Evolutionary conservation across 2,113 vertebrate genomes (phyloP), one percentile per base, ranked within the genome.

Genomic region (Delphinus delphis): DNA sequence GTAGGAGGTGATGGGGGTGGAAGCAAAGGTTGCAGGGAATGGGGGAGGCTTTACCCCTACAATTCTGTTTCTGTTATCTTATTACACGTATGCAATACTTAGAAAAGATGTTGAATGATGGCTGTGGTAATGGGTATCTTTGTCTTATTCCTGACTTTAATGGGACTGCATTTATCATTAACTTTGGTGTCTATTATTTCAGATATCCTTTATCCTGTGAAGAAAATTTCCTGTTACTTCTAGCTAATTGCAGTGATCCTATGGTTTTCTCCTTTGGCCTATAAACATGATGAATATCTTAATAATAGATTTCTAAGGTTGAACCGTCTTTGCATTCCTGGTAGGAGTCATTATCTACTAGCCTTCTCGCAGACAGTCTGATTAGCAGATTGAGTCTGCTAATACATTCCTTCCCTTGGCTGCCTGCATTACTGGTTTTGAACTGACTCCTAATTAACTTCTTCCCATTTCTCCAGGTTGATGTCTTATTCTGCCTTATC

Each of bases 281-380:
- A 4, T 67, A 87, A 82, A 63, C 44, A 58, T 67, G 73, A 93
- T 47, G 76, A 65, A 60, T 82, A 25, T 55, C 71, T 90, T 60
- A 84, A 84, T 77, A 82, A 60, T 60, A 81, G 70, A 88, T 65
- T 70, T 63, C 60, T 33, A 26, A 87, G 41, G 44, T 84, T 90
- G 92, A 93, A 62, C 73, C 68, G 44, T 94, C 93, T 84, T 90
- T 90, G 92, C 41, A 80, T 93, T 96, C 83, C 63, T 47, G 23
- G 60, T n/a, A n/a, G 58, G n/a, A 77, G 23, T 71, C 65, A 33
- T 81, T 73, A 62, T 58, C 10, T 60, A 25, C 74, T 86, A 63
- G 47, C n/a, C 28, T 89, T 89, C 62, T 60, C 31, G 20, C 4
- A 36, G 38, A 44, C 53, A 13, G n/a, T 76, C 88, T 88, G 38